Conservation (phyloP, 1,140 invertebrate genomes). For the Sycophila sp. region DNA sequence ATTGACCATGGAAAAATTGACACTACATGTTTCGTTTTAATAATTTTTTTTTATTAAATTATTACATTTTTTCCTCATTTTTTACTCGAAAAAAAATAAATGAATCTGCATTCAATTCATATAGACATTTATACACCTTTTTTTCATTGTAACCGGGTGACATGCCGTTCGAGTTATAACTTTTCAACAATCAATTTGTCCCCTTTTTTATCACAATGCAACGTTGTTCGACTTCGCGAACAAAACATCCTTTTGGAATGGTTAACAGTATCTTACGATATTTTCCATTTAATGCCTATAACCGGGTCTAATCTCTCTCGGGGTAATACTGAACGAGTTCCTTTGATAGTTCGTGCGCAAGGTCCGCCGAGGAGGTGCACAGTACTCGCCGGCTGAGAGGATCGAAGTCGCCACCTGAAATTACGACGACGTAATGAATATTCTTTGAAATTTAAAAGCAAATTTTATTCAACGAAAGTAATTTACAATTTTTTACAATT, state of each 20-base stretch:
- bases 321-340: constrained; percentile 78
- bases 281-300: constrained; percentile 5
- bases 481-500: no score
- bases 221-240: background rate
- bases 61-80: constrained; percentile 15
- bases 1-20: no score
- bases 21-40: no score
- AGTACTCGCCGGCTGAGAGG: constrained; percentile 82
- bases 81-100: constrained; percentile 30
- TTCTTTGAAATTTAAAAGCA: background rate
- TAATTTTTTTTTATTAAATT: constrained; percentile 2
- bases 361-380: constrained; percentile 76
- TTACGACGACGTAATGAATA: constrained; percentile 32
- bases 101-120: constrained; percentile 10
- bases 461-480: no score
- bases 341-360: constrained; percentile 78
- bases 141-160: background rate
- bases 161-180: background rate
- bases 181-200: background rate
- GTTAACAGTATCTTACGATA: background rate
- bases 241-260: constrained; percentile 11
- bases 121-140: constrained; percentile 11
- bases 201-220: constrained; percentile 2
- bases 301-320: constrained; percentile 64
- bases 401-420: constrained; percentile 80